Base-by-base conservation (phyloP, 2,113 vertebrate genomes). In the Engraulis encrasicolus region DNA sequence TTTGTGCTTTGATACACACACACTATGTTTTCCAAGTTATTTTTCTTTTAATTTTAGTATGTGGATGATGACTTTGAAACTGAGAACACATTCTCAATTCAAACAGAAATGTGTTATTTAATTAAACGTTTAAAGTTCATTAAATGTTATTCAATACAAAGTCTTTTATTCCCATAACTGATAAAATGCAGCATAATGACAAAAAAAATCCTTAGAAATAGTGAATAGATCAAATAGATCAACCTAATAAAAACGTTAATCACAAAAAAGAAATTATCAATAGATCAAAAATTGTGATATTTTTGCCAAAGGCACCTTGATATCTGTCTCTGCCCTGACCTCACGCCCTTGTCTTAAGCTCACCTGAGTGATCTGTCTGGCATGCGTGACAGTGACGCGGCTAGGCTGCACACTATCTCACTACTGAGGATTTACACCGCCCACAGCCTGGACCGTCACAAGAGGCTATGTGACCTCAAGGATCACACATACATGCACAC, bases 401-500 rank as follows among this genome's bases (percentile, higher is more conserved):
- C n/a, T n/a, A n/a, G n/a, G n/a, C 58, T 31, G 58, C 58, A 66
- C 9, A 66, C 9, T 9, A 31, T 23, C 12, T 66, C 58, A 66
- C 58, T 27, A 66, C 58, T 27, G 58, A 31, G 40, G 34, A 23
- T 27, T 66, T 66, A 66, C 58, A 66, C 1, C n/a, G 31, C 23
- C 23, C 11, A 27, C n/a, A 66, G 58, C 27, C n/a, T 66, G 23
- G 27, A 3, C 58, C 15, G 58, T 23, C 58, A 66, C 58, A 66
- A 23, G 58, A 18, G 27, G 23, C 81, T 23, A 17, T 23, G 54
- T 82, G 84, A 52, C 84, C 78, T 83, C 78, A 14, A 80, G 61
- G 45, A 9, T 45, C 9, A 45, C 9, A n/a, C 92, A 78, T 92
- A 94, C 93, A 90, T 87, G 89, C 90, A 91, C 91, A 93, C 92